A percentile compares a stretch with the other conserved stretches of the same genome.
These are phyloP conservation scores for Botrylloides violaceus DNA, from an alignment of 23 tunicate species.

Conservation along the genomic window DNA sequence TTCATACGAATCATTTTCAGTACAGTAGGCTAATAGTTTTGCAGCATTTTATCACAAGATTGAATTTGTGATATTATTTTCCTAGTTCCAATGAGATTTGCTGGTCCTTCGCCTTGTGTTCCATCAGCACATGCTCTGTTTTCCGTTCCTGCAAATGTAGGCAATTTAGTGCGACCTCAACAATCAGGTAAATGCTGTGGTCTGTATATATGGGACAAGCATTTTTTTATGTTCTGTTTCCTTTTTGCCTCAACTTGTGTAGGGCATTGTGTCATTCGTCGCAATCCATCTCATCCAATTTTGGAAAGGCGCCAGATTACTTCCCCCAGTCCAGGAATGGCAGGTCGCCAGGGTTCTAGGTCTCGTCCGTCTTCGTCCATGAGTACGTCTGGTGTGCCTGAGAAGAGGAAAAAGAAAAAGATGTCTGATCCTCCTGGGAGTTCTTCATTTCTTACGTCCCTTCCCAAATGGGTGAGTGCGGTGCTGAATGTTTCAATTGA, in stretches of 20 bases:
- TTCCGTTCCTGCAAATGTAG: background rate
- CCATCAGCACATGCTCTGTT: background rate
- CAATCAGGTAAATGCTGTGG: background rate
- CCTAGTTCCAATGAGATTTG: background rate
- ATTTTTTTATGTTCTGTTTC: no score
- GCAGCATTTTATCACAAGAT: no score
- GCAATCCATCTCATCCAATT: conserved; percentile 20
- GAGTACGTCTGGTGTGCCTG: background rate
- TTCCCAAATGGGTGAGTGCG: conserved; percentile 11
- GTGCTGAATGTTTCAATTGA: no score
- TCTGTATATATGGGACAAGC: background rate
- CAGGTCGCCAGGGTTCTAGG: background rate
- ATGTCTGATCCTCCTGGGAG: conserved; percentile 12
- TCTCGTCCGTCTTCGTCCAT: conserved; percentile 24
- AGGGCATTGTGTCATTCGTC: conserved; percentile 19
- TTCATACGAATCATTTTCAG: no score
- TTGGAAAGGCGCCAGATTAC: background rate
- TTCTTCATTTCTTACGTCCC: background rate
- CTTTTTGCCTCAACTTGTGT: no score
- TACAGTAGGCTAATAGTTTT: no score
- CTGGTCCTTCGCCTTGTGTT: background rate
- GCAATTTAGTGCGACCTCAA: background rate
- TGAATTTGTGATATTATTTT: background rate
- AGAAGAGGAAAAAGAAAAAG: conserved; percentile 11
- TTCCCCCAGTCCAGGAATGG: conserved; percentile 2